phyloP scores from a whole-genome alignment of 2,888 invertebrate genomes.

The Tricholauxania praeusta region DNA sequence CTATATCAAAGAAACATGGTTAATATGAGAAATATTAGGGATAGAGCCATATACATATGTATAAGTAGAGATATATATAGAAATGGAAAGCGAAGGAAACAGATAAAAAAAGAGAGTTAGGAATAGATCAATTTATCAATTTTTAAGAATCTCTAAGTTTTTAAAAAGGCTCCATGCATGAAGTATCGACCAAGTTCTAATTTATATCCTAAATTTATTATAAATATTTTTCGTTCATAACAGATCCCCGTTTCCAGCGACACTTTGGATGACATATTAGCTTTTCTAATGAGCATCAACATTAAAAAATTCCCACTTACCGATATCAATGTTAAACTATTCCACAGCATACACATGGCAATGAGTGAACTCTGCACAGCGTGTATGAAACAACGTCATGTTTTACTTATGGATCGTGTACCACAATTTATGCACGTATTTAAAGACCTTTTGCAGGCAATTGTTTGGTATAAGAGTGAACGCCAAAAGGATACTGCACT shows the following conservation, averaged over 20 bases:
- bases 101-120: too few species aligned
- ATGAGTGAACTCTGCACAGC: conserved; percentile 57
- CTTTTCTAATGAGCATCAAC: conserved; percentile 60
- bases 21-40: too few species aligned
- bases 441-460: conserved; percentile 62
- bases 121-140: too few species aligned
- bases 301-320: conserved; percentile 56
- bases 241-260: conserved; percentile 59
- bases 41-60: too few species aligned
- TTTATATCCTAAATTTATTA: too few species aligned
- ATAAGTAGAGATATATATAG: too few species aligned
- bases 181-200: too few species aligned
- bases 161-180: too few species aligned
- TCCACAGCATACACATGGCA: conserved; percentile 52
- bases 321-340: conserved; percentile 54
- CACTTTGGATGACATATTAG: conserved; percentile 61
- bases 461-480: conserved; percentile 64
- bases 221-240: not conserved
- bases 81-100: too few species aligned
- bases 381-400: conserved; percentile 57
- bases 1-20: too few species aligned
- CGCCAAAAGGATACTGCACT: conserved; percentile 59
- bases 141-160: too few species aligned
- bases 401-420: conserved; percentile 61
- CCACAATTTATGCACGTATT: conserved; percentile 62